Conservation (phyloP, 1,140 invertebrate genomes). For the Halictus rubicundus region DNA sequence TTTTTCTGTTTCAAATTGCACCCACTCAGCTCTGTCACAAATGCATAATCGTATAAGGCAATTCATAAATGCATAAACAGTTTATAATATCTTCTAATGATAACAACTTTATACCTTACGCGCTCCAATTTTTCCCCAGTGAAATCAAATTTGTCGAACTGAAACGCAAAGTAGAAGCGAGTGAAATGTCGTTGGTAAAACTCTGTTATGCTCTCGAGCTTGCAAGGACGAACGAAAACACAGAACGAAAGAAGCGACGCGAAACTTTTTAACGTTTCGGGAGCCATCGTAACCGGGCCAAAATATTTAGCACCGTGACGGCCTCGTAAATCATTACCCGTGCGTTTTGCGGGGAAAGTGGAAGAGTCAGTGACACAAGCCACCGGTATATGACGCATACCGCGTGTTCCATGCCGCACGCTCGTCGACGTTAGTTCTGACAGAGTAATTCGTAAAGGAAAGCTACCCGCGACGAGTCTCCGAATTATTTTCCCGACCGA, state of each 20-base stretch:
- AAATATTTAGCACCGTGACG: not conserved
- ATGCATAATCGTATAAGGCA: too few species aligned
- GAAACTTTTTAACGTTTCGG: not conserved
- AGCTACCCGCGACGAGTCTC: constrained; percentile 12
- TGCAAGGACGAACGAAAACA: too few species aligned
- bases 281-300: not conserved
- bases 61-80: too few species aligned
- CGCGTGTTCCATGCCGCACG: constrained; percentile 16
- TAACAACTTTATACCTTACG: too few species aligned
- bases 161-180: too few species aligned
- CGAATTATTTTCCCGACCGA: constrained; percentile 36
- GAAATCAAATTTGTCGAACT: too few species aligned
- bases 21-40: too few species aligned
- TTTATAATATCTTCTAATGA: too few species aligned
- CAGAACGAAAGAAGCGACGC: not conserved
- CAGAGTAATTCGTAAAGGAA: constrained; percentile 39
- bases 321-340: constrained; percentile 59
- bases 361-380: constrained; percentile 14
- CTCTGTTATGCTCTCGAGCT: too few species aligned
- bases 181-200: too few species aligned
- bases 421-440: constrained; percentile 42
- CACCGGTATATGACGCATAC: constrained; percentile 28
- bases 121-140: too few species aligned
- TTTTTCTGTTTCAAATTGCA: too few species aligned
- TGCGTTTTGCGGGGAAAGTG: constrained; percentile 42